Percentiles rank a stretch among this genome's conserved stretches.
Evolutionary conservation across 2,113 vertebrate genomes (phyloP).

Genomic region (Leuciscus idus): DNA sequence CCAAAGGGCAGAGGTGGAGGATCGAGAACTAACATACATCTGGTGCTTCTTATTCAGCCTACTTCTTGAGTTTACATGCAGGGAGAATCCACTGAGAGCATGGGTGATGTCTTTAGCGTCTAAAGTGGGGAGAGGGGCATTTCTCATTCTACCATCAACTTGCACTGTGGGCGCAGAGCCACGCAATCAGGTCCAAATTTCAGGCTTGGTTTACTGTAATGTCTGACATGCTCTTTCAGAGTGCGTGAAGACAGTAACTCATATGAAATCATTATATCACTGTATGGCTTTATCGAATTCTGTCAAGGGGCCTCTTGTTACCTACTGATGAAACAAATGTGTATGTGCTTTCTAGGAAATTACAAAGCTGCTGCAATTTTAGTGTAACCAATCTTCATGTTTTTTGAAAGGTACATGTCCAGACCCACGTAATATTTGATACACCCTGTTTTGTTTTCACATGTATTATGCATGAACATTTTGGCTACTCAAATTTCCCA

Average conservation of each 20-base stretch:
- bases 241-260: constrained; percentile 38
- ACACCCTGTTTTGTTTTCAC: constrained; percentile 1
- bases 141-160: constrained; percentile 77
- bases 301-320: constrained; percentile 36
- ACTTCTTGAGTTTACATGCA: neutral
- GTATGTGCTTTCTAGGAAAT: constrained; percentile 17
- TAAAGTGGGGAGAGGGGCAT: constrained; percentile 39
- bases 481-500: constrained; percentile 24
- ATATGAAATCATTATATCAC: constrained; percentile 57
- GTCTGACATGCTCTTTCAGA: constrained; percentile 50
- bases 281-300: constrained; percentile 52
- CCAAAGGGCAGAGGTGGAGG: constrained; percentile 47
- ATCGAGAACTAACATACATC: constrained; percentile 31
- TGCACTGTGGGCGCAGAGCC: constrained; percentile 54
- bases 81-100: constrained; percentile 14
- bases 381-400: constrained; percentile 1
- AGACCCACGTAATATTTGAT: constrained; percentile 31
- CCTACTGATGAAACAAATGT: constrained; percentile 57
- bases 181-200: constrained; percentile 70
- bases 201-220: constrained; percentile 64
- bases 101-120: constrained; percentile 55
- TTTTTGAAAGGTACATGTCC: constrained; percentile 51
- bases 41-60: constrained; percentile 37
- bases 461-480: constrained; percentile 19
- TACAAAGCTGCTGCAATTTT: constrained; percentile 21